Evolutionary conservation across 2,888 invertebrate genomes (phyloP), one percentile per base, ranked within the genome.

Genomic region (Busseola fusca): DNA sequence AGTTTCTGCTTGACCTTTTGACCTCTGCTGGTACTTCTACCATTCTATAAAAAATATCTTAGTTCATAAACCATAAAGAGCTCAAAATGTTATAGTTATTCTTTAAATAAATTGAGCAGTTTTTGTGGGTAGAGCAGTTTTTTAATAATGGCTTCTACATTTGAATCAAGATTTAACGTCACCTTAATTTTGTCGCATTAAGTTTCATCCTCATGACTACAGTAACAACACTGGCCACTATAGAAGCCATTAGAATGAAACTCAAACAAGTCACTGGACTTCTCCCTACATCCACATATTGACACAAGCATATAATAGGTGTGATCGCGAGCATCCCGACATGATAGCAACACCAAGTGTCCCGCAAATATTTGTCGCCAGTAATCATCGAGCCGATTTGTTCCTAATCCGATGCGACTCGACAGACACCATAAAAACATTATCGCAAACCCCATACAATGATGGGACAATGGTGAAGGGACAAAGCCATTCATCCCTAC

Each of bases 321-420:
- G 86, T 78, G 88, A 91, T 90, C 89, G 86, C 84, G 83, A 85
- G 74, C 87, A 85, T 87, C 89, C 67, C 86, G 86, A 89, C 87
- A 86, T 88, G 87, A 85, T 84, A 83, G 87, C 82, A 84, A 48
- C 63, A 70, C 79, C 75, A 74, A 85, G 85, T 84, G 72, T 87
- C 88, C 85, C 85, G 87, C 92, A 94, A 95, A 95, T 94, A 95
- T 95, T 95, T 95, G 93, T 91, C 89, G 77, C 74, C 84, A 87
- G 87, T 91, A 88, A 91, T 92, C 91, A 90, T 86, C 87, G 83
- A 85, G 87, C 88, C 88, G 91, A 91, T 93, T 91, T 88, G 83
- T 87, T 84, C 88, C 87, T 93, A 93, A 94, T 93, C 92, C 81
- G 83, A 88, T 88, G 80, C 82, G 87, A 89, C 82, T 86, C 88